Evolutionary conservation across 2,797 vertebrate species (phyloP), one percentile per base, ranked within the genome.

Genomic region (Pangasius krempfi): DNA sequence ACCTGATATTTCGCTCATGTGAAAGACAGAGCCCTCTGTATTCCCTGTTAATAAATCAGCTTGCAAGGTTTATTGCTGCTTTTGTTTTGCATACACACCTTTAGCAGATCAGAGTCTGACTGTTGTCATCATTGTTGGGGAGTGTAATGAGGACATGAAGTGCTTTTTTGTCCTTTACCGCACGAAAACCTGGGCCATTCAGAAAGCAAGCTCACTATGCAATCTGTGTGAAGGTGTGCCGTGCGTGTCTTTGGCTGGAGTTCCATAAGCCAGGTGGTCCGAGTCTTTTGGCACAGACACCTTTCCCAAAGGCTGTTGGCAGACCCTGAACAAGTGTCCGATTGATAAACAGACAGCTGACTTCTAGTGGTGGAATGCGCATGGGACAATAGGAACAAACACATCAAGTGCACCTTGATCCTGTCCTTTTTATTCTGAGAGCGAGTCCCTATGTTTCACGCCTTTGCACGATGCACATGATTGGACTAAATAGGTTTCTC

Each of bases 321-420:
- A 78, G 85, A 78, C 52, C 85, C n/a, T 16, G 56, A 78, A 66
- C 73, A 86, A 64, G 85, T 79, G 60, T 86, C 85, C 60, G 56
- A 86, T 86, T 86, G 73, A 79, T 78, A 86, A 86, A 76, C 73
- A 78, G 85, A 44, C 84, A 80, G 83, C 33, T 86, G 87, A 81
- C 40, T 47, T n/a, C 70, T 76, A 58, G 33, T 33, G 44, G 2
- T 37, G 47, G 83, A 33, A 84, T 54, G 64, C 30, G 20, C 82
- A 3, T 33, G 64, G 47, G 83, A 84, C 50, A 25, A 20, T 30
- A n/a, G 44, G 64, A 62, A 54, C 47, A 54, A 54, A 84, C 27
- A 47, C 82, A 68, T 68, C 62, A 52, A 66, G 27, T 4, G 18
- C 44, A 54, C 47, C n/a, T 50, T 22, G 64, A 70, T 84, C 47